Base-by-base conservation (phyloP, 1,140 invertebrate genomes). In the Orussus abietinus region DNA sequence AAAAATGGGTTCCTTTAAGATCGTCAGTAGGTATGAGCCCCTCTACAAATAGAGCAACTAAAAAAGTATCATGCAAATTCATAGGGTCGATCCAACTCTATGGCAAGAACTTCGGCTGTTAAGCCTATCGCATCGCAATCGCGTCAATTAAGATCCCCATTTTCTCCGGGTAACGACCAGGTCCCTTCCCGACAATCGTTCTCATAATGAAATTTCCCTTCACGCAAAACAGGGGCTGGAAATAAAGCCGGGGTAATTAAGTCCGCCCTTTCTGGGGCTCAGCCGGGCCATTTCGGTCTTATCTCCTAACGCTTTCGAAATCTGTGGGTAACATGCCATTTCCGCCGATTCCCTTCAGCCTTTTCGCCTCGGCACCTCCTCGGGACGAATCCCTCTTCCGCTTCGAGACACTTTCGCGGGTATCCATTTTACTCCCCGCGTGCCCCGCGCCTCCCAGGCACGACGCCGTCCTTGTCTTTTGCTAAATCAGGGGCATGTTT, bases 171-270 rank as follows among this genome's bases (percentile, higher is more conserved):
- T 25, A 25, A 25, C 22, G 22, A 7, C 22, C 22, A 25, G 6
- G 22, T 25, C 6, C 22, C 22, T 25, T n/a, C 22, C n/a, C n/a
- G 22, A 25, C 6, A 25, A 25, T 25, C 22, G n/a, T n/a, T n/a
- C 22, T 25, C n/a, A 57, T 64, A 64, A 66, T 66, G 61, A 64
- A 64, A 64, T 66, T 59, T 59, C 59, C 58, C 44, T 62, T 62
- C 57, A 63, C 57, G 54, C 59, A 52, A 42, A 55, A 33, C 40
- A 46, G 41, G 41, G 48, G 38, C 36, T 53, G 45, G 53, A 56
- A 58, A 58, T 55, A 58, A 55, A 59, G 49, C 47, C 44, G 44
- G 49, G 42, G 22, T 42, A 43, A 47, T 40, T 35, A 55, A 30
- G 10, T 12, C 20, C 31, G 14, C 21, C 2, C 15, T 10, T 38